Conservation (phyloP, 2,113 vertebrate genomes). For the Chaetodon trifascialis region DNA sequence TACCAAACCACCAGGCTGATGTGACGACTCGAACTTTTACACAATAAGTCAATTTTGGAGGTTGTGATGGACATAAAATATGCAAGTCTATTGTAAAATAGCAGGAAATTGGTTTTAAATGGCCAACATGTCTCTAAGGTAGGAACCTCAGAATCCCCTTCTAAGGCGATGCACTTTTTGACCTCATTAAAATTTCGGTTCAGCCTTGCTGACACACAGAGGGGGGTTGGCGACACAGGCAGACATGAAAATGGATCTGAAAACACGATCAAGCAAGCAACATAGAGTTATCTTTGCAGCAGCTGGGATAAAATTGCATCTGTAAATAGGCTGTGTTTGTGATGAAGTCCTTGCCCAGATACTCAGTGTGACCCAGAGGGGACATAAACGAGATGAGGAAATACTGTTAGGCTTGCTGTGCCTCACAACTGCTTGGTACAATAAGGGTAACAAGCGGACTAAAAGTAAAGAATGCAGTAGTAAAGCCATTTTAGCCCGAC, state of each 20-base stretch:
- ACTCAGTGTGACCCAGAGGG: slow-evolving; percentile 64
- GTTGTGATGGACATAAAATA: slow-evolving; percentile 43
- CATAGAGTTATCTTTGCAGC: slow-evolving; percentile 61
- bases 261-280: slow-evolving; percentile 62
- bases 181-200: slow-evolving; percentile 71
- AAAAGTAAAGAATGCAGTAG: slow-evolving; percentile 40
- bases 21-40: slow-evolving; percentile 48
- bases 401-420: slow-evolving; percentile 53
- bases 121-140: slow-evolving; percentile 47
- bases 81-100: slow-evolving; percentile 61
- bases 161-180: slow-evolving; percentile 51
- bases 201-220: slow-evolving; percentile 37
- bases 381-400: slow-evolving; percentile 69
- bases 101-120: slow-evolving; percentile 67
- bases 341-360: slow-evolving; percentile 56
- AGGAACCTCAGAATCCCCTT: slow-evolving; percentile 33
- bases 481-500: slow-evolving; percentile 32
- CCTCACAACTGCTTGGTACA: slow-evolving; percentile 32
- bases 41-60: slow-evolving; percentile 46
- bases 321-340: slow-evolving; percentile 64
- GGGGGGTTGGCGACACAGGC: slow-evolving; percentile 5
- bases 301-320: slow-evolving; percentile 62
- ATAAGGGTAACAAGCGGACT: slow-evolving; percentile 45
- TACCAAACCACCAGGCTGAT: slow-evolving; percentile 20
- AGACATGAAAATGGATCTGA: slow-evolving; percentile 63